These are phyloP conservation scores for Seison nebaliae DNA, from an alignment of 1,140 invertebrate genomes.

Conservation along the genomic window DNA sequence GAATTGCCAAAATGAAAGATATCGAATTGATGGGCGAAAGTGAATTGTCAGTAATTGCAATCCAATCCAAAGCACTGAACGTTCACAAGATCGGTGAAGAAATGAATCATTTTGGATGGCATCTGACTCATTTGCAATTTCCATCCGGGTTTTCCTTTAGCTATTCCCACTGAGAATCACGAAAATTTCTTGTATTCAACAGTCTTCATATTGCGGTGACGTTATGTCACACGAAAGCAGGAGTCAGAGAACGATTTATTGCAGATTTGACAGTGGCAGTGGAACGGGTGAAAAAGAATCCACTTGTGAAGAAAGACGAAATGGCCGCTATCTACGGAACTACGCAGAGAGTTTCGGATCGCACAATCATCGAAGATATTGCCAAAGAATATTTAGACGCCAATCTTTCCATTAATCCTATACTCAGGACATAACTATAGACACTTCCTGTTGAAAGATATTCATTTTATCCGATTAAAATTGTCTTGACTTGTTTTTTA, in stretches of 20 bases:
- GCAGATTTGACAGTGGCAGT: constrained; percentile 42
- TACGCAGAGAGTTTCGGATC: constrained; percentile 60
- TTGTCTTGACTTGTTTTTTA: no score
- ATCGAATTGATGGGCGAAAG: constrained; percentile 63
- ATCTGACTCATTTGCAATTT: constrained; percentile 70
- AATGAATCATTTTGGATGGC: constrained; percentile 59
- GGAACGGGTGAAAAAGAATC: constrained; percentile 40
- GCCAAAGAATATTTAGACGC: constrained; percentile 30
- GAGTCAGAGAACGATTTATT: constrained; percentile 60
- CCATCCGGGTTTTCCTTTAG: constrained; percentile 45
- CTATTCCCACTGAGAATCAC: constrained; percentile 1
- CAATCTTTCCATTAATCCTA: no score
- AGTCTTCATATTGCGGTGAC: constrained; percentile 78
- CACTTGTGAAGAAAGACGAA: constrained; percentile 40
- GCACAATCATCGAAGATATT: constrained; percentile 61
- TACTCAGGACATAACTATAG: no score
- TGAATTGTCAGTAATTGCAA: constrained; percentile 59
- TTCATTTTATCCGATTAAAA: no score
- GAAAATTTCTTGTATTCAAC: constrained; percentile 17
- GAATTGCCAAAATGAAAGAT: constrained; percentile 47
- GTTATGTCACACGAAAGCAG: constrained; percentile 53
- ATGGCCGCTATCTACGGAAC: constrained; percentile 76
- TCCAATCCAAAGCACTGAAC: constrained; percentile 61
- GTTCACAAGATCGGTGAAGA: constrained; percentile 56
- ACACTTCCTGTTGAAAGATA: no score